Evolutionary conservation across 2,113 vertebrate species (phyloP), one percentile per base, ranked within the genome.

Genomic region (Petromus typicus): DNA sequence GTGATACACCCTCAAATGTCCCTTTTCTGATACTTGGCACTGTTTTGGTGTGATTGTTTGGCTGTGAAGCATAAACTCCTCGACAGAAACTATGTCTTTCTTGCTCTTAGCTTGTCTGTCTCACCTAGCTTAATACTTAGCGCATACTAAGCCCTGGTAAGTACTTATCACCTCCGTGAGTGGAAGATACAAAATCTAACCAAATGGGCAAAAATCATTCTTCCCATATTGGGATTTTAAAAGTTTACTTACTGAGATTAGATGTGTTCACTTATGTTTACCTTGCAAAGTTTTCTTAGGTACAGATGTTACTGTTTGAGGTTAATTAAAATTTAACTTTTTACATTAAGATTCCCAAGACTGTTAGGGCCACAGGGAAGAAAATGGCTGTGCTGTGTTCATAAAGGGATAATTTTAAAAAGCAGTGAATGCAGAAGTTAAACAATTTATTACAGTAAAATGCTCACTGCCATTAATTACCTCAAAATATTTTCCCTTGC

Each of bases 71-170:
- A 0, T 32, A 34, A 25, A n/a, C 40, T 43, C 30, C 18, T 54
- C 5, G 56, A 27, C 5, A 22, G 75, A 85, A 57, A 23, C 11
- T 18, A 3, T 5, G 2, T 78, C 45, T 51, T 34, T 51, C 66
- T 91, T 43, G 23, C 25, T 32, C 2, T 13, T 8, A n/a, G 1
- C 12, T 48, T 40, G 18, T 57, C 73, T 63, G 2, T 45, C 30
- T 43, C 10, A 13, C 16, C 32, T 2, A 1, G 22, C 14, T 8
- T 12, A 13, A 9, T 59, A 25, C 22, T 5, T 2, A 3, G 48
- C 56, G 79, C 18, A 13, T 20, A 43, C 27, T 45, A 27, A 85
- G 27, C n/a, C 34, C 78, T 48, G 54, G 17, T 54, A 27, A 71
- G 32, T 27, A 64, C 17, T 13, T 75, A 7, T 1, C 8, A 7